Base-by-base conservation (phyloP, 2,888 invertebrate species). In the Acleris sparsana region DNA sequence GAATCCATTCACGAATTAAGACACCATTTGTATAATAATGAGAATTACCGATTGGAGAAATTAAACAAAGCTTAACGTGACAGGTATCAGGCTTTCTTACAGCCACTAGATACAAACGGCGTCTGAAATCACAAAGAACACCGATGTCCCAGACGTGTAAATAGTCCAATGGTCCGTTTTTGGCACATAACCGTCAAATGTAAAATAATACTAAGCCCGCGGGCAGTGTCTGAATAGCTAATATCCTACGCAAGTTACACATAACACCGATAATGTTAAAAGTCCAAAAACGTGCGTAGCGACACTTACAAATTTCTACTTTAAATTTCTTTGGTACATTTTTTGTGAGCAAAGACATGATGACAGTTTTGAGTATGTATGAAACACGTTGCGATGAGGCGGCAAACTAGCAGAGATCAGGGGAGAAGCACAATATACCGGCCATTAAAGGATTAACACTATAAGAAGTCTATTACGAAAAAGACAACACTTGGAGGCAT, bases 301-400 rank as follows among this genome's bases (percentile, higher is more conserved):
- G 75, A 75, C 74, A 75, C 77, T 81, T 84, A 86, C 75, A 78
- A 82, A 69, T 61, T 75, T 78, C 84, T 83, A 74, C 72, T 62
- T 67, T 72, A 72, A 75, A 72, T 71, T 73, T 92, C 91, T 92
- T 92, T 92, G 91, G 91, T 92, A 90, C 85, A 84, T 82, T 75
- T 46, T 86, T 91, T 90, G 91, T 92, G 92, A 92, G 91, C 91
- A 90, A 90, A 81, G 85, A 86, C 78, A 77, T 76, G 80, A 78
- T 77, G 76, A 82, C 78, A 79, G 81, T 73, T 75, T 46, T 76
- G 82, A 85, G 80, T 84, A 84, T 78, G 80, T 84, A 80, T 73
- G 57, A 69, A 70, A 49, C 39, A 64, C 57, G 43, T 63, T 17
- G 16, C 16, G 22, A 18, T n/a, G 22, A 6, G 7, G 39, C 55